Conservation (phyloP, 2,113 vertebrate genomes). For the Petrocephalus microphthalmus region DNA sequence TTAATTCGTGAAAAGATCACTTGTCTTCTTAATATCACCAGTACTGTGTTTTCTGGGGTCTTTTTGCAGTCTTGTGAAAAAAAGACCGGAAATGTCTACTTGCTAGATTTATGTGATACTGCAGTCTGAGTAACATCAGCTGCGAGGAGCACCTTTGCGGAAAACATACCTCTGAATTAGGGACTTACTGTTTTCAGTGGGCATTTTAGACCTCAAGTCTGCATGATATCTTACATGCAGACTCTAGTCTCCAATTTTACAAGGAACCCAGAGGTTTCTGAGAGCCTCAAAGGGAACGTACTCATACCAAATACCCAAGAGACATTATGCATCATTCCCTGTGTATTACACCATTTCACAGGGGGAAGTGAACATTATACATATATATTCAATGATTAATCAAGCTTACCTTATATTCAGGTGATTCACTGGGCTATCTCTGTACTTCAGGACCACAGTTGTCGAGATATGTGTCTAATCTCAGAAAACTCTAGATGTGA, state of each 20-base stretch:
- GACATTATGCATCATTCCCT: background rate
- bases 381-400: background rate
- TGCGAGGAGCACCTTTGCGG: background rate
- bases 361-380: background rate
- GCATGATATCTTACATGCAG: background rate
- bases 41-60: slow-evolving; percentile 11
- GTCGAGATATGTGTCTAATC: background rate
- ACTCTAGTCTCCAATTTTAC: background rate
- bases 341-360: background rate
- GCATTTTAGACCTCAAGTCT: background rate
- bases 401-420: background rate
- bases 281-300: background rate
- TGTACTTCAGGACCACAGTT: slow-evolving; percentile 2
- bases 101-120: background rate
- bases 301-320: background rate
- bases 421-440: background rate
- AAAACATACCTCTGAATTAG: slow-evolving; percentile 2
- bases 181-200: slow-evolving; percentile 1
- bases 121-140: background rate
- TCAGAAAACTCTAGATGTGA: background rate
- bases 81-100: background rate
- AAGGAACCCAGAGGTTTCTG: background rate
- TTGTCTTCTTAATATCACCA: background rate
- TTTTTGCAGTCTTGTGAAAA: background rate
- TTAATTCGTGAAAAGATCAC: background rate